Evolutionary conservation across 2,888 invertebrate species (phyloP), one percentile per base, ranked within the genome.

Genomic region (Caenorhabditis macrosperma): DNA sequence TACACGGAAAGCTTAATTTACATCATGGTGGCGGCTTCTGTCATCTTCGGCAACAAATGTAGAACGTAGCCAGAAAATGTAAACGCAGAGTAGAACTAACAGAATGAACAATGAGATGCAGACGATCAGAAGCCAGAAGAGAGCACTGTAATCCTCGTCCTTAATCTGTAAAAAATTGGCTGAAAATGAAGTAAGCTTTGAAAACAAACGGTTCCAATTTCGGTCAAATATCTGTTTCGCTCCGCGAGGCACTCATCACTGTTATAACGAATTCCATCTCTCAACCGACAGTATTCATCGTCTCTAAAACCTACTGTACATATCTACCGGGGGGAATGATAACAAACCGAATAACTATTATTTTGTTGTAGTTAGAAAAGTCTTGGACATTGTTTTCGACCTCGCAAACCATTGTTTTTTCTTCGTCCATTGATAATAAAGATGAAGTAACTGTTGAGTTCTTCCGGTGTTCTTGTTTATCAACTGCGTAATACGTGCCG

Each of bases 51-150:
- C 5, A 9, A 60, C 64, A 22, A 79, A 79, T n/a, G 74, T 41
- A 5, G 68, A 63, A 9, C 79, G 74, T 12, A 79, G 64, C 79
- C 79, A 79, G 28, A 55, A 79, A 41, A 79, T 55, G 52, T 79
- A 79, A 33, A 74, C 41, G 28, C 52, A 55, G 1, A 67, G 64
- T 3, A 79, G 63, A 35, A 72, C 41, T 17, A 78, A 17, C 1
- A 63, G 9, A 12, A 22, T n/a, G 35, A 57, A 28, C 2, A 79
- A 12, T 7, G 74, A 15, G 46, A 79, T 33, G 24, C 64, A 60
- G n/a, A 41, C 35, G 24, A 69, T 26, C 7, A 63, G 28, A 9
- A 79, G 46, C 74, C 74, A 79, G 20, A 35, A 35, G 17, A 63
- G 15, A 20, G 35, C 28, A n/a, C n/a, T n/a, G n/a, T n/a, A n/a